Percentiles rank a stretch among this genome's conserved stretches.
Conservation (phyloP, 2,797 vertebrate genomes). For the Hoplostethus mediterraneus region DNA sequence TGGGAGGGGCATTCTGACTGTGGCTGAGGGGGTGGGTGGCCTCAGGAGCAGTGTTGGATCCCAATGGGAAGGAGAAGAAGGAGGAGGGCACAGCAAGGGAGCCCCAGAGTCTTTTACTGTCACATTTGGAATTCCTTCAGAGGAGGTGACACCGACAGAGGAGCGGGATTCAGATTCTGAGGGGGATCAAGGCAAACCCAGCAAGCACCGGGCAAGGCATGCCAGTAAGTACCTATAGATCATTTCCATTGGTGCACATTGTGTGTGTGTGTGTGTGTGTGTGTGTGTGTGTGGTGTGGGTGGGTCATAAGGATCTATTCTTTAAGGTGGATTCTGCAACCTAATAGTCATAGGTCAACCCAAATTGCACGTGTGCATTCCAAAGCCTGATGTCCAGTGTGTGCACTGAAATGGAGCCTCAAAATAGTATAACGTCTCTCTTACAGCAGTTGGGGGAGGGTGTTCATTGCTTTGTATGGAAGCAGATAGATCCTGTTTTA, state of each 20-base stretch:
- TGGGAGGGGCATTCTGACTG: conserved; percentile 75
- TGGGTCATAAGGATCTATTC: background rate
- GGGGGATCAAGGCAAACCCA: conserved; percentile 90
- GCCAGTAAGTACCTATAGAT: conserved; percentile 90
- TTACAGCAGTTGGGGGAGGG: conserved; percentile 41
- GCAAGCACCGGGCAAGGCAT: conserved; percentile 94
- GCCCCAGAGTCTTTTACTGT: conserved; percentile 89
- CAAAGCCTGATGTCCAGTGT: conserved; percentile 42
- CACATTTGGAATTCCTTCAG: conserved; percentile 91
- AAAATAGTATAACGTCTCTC: conserved; percentile 67
- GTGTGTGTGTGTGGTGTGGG: background rate
- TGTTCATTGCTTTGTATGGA: conserved; percentile 58
- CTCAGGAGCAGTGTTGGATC: conserved; percentile 81
- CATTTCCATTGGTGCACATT: conserved; percentile 2
- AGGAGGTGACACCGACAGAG: conserved; percentile 82
- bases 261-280: background rate
- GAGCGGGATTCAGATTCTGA: conserved; percentile 86
- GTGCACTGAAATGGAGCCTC: conserved; percentile 42
- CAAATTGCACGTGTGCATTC: conserved; percentile 61
- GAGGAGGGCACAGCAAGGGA: conserved; percentile 88
- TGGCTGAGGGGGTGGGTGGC: conserved; percentile 74
- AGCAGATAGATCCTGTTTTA: conserved; percentile 50
- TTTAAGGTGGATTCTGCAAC: conserved; percentile 27
- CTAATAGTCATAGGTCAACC: conserved; percentile 16
- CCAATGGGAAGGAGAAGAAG: conserved; percentile 87